Evolutionary conservation across 2,888 invertebrate genomes (phyloP).

Genomic region (Dynastes tityus): DNA sequence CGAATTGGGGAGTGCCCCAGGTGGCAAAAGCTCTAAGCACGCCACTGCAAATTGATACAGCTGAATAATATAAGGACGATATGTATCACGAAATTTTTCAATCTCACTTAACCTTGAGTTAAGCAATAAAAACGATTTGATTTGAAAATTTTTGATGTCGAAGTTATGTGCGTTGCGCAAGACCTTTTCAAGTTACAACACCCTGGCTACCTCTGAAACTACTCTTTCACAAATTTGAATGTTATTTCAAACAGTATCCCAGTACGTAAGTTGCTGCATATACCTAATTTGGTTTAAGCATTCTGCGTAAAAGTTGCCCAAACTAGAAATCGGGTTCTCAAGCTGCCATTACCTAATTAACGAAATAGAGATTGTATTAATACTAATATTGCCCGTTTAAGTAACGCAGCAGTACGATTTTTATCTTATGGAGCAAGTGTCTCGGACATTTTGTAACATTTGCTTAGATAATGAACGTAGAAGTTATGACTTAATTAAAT

Average conservation of each 20-base stretch:
- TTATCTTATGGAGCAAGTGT: constrained; percentile 31
- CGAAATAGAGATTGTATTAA: constrained; percentile 16
- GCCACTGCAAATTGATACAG: too few species aligned
- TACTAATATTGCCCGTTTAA: background rate
- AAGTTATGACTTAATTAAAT: constrained; percentile 29
- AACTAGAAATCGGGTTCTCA: constrained; percentile 4
- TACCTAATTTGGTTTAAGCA: constrained; percentile 5
- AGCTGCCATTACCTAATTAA: constrained; percentile 3
- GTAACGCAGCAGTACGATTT: constrained; percentile 12
- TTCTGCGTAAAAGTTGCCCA: constrained; percentile 12
- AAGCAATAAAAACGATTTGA: constrained; percentile 4
- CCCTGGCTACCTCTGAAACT: background rate
- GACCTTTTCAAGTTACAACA: constrained; percentile 3
- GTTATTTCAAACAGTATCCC: background rate
- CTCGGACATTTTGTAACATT: constrained; percentile 11
- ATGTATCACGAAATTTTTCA: background rate
- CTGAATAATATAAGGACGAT: background rate
- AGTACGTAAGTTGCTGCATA: background rate
- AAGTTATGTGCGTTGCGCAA: background rate
- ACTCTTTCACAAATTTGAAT: constrained; percentile 17
- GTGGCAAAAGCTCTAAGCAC: too few species aligned
- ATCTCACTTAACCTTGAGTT: constrained; percentile 4
- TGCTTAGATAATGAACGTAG: constrained; percentile 11
- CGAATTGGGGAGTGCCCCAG: too few species aligned
- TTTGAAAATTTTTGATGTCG: background rate